Evolutionary conservation across 2,888 invertebrate genomes (phyloP).

Genomic region (Ditylenchus weischeri): DNA sequence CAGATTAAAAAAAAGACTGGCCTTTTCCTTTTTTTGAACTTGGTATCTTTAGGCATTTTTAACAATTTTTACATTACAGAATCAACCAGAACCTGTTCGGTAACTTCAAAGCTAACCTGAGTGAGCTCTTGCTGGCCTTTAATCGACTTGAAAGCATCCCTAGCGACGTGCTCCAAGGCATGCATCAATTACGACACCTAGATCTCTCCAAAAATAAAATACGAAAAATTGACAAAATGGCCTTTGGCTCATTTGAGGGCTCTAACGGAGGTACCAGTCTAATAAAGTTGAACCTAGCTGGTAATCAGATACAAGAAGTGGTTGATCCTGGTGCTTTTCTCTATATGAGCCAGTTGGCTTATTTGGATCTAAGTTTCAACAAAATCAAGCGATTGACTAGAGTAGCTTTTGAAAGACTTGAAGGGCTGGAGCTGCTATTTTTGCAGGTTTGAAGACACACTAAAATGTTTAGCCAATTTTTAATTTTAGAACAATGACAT

Average conservation of each 20-base stretch:
- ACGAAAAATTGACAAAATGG: conserved; percentile 37
- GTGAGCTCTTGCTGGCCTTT: conserved; percentile 65
- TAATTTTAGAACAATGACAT: conserved; percentile 68
- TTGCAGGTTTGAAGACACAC: conserved; percentile 49
- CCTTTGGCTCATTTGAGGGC: conserved; percentile 43
- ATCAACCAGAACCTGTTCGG: conserved; percentile 60
- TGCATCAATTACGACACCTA: conserved; percentile 65
- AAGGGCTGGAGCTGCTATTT: conserved; percentile 75
- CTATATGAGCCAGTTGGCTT: conserved; percentile 75
- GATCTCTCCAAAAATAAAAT: conserved; percentile 58
- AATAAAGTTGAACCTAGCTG: conserved; percentile 50
- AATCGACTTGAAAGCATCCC: conserved; percentile 63
- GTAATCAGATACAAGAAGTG: conserved; percentile 33
- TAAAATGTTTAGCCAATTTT: not conserved
- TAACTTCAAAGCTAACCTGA: conserved; percentile 42
- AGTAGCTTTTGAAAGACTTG: conserved; percentile 74
- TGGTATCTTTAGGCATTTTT: not conserved
- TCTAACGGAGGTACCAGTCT: conserved; percentile 37
- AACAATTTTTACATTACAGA: too few species aligned
- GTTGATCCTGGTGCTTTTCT: conserved; percentile 69
- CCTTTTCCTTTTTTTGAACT: not conserved
- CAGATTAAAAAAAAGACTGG: too few species aligned
- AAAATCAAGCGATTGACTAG: conserved; percentile 72
- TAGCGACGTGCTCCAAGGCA: conserved; percentile 36
- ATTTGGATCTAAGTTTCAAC: conserved; percentile 80